Percentiles rank a stretch among this genome's conserved stretches.
These are phyloP conservation scores for Diplodus puntazzo DNA, from an alignment of 2,797 vertebrate species.

Conservation along the genomic window DNA sequence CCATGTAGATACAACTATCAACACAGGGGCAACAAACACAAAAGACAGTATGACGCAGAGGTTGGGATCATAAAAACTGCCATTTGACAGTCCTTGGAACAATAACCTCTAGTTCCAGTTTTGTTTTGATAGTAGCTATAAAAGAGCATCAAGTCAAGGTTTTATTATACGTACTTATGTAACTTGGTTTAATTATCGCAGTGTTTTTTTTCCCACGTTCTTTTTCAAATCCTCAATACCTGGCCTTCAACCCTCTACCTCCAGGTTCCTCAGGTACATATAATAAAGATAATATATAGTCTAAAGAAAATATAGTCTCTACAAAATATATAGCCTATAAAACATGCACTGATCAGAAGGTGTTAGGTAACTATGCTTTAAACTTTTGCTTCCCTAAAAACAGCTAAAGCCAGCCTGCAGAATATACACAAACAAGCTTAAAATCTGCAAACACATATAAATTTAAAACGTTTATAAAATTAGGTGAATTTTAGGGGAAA, in stretches of 20 bases:
- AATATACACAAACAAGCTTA: background rate
- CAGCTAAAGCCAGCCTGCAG: background rate
- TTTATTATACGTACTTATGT: constrained; percentile 31
- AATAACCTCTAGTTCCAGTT: background rate
- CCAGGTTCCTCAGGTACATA: background rate
- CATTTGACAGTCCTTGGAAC: background rate
- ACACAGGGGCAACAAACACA: constrained; percentile 13
- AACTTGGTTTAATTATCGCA: background rate
- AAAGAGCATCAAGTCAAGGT: constrained; percentile 6
- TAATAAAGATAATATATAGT: background rate
- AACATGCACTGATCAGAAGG: background rate
- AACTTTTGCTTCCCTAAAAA: background rate
- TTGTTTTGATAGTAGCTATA: constrained; percentile 37
- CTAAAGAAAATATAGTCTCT: background rate
- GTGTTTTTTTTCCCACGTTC: background rate
- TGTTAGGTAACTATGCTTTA: background rate
- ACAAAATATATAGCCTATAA: background rate
- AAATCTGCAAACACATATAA: too few relatives aligned
- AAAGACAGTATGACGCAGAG: background rate
- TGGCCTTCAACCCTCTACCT: background rate
- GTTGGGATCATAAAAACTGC: constrained; percentile 27
- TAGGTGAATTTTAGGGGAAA: too few relatives aligned
- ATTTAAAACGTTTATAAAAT: background rate
- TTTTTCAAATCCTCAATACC: background rate
- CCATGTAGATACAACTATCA: background rate